Base-by-base conservation (phyloP, 2,888 invertebrate species). In the Sthenelais limicola region DNA sequence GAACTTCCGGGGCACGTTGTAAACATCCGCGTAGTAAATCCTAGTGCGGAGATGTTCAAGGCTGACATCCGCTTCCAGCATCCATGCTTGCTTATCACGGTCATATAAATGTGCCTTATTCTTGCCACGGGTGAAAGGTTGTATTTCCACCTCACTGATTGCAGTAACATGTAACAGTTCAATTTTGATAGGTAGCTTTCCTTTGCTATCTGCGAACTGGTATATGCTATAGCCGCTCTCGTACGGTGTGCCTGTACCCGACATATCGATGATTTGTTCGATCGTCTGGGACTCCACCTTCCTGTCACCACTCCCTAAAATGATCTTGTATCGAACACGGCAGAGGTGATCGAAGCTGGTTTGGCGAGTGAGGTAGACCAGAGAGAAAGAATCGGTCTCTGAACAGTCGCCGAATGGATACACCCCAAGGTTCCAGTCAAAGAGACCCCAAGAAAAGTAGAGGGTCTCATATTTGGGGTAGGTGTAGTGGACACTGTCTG, bases 261-360 rank as follows among this genome's bases (percentile, higher is more conserved):
- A 81, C 4, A 81, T 76, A 72, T 84, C 85, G 18, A 86, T 72
- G n/a, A 82, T 73, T 72, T 84, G 83, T 32, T 84, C 84, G 4
- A 86, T 73, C 47, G 79, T 80, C 4, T 83, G 82, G 0, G 86
- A 84, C 28, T 83, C 83, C 56, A 85, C 82, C 18, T 78, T 77
- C 49, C 80, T 79, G 58, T 82, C 83, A 24, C 84, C 83, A 15
- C 73, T 74, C 1, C 85, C 85, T 1, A 94, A 88, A 0, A 83
- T 80, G 1, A 89, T 79, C 32, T 91, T 91, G 87, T 93, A 94
- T 26, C 51, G 52, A 9, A 94, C 92, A 73, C 93, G 90, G 84
- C 94, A 94, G 67, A 92, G 91, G 85, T 94, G 93, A 80, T 94
- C 94, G 83, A 93, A 93, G 56, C 93, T 93, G n/a, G 94, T 93